phyloP scores from a whole-genome alignment of 2,797 vertebrate genomes.

The Sebastes glaucus region DNA sequence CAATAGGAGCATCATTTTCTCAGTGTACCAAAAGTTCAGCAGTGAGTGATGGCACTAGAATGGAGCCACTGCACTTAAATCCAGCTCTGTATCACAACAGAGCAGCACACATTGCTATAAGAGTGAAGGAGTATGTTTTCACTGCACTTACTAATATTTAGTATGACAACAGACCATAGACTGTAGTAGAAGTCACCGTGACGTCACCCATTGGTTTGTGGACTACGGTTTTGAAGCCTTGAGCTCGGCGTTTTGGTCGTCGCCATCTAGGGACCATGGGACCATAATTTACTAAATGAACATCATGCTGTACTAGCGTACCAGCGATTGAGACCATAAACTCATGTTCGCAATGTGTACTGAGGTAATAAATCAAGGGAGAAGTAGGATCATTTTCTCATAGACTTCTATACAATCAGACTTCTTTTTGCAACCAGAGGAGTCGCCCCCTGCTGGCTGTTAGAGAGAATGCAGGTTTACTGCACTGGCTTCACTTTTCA shows the following conservation, averaged over 20 bases:
- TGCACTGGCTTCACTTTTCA: background rate
- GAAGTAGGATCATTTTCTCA: no score
- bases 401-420: no score
- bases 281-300: no score
- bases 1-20: slow-evolving; percentile 15
- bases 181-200: background rate
- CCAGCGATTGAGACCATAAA: no score
- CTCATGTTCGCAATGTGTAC: no score
- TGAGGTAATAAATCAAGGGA: no score
- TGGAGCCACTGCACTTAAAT: background rate
- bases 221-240: no score
- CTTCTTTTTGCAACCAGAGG: no score
- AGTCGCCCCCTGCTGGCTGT: background rate
- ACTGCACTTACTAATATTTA: background rate
- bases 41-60: slow-evolving; percentile 2
- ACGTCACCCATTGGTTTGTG: no score
- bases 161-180: background rate
- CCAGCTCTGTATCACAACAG: background rate
- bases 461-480: background rate
- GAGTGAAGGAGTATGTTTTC: background rate
- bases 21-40: slow-evolving; percentile 20
- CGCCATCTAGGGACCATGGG: no score
- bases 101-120: background rate
- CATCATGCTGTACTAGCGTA: no score
- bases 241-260: no score